Conservation (phyloP, 2,888 invertebrate species). For the Byasa hedistus region DNA sequence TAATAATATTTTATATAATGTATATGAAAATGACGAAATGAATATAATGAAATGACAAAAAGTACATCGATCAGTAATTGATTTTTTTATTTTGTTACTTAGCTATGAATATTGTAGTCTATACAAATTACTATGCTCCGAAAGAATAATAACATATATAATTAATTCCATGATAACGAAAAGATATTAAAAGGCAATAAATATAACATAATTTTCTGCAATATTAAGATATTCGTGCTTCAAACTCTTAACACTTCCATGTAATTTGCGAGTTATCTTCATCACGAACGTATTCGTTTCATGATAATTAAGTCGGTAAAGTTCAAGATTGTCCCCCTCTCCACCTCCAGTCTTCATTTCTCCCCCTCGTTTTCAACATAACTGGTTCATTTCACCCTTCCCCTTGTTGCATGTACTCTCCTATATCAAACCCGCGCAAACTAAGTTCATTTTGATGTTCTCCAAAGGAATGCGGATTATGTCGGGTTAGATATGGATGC, state of each 20-base stretch:
- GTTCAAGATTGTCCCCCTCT: slow-evolving; percentile 36
- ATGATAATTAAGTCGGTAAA: slow-evolving; percentile 38
- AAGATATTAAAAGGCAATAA: too few relatives aligned
- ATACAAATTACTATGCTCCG: too few relatives aligned
- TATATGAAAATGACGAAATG: too few relatives aligned
- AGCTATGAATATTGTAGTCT: too few relatives aligned
- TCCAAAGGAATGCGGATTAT: slow-evolving; percentile 33
- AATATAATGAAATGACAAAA: too few relatives aligned
- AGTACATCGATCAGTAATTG: too few relatives aligned
- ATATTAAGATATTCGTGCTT: neutral
- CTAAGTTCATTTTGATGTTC: slow-evolving; percentile 49
- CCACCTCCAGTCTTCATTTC: slow-evolving; percentile 26
- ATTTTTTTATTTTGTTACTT: too few relatives aligned
- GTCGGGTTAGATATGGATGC: slow-evolving; percentile 17
- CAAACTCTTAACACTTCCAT: slow-evolving; percentile 3
- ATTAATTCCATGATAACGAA: too few relatives aligned
- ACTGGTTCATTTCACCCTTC: slow-evolving; percentile 57
- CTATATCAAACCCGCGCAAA: slow-evolving; percentile 35
- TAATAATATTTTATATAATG: too few relatives aligned
- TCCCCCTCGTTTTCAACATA: slow-evolving; percentile 50
- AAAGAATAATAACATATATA: too few relatives aligned
- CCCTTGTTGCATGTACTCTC: slow-evolving; percentile 30
- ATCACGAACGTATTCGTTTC: slow-evolving; percentile 32
- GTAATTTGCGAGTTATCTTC: slow-evolving; percentile 13
- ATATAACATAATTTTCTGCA: too few relatives aligned